Conservation (phyloP, 2,888 invertebrate species). For the Sinelater perroti region DNA sequence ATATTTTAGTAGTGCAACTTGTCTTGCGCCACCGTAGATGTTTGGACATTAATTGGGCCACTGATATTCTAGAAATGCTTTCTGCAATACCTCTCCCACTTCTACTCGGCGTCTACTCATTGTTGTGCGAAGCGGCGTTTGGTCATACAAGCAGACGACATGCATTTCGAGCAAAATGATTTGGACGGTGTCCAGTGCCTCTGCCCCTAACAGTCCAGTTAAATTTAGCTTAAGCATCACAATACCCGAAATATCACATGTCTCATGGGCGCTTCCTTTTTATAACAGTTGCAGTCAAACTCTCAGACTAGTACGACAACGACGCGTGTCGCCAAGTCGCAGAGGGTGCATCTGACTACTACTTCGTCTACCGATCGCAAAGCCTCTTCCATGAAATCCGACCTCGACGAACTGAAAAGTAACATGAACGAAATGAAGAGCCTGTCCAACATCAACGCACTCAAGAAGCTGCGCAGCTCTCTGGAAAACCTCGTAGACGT, state of each 20-base stretch:
- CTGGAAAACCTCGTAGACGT: slow-evolving; percentile 83
- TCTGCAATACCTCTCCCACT: too few species aligned
- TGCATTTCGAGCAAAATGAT: slow-evolving; percentile 16
- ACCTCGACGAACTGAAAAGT: slow-evolving; percentile 80
- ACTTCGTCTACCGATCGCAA: slow-evolving; percentile 74
- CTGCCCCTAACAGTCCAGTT: slow-evolving; percentile 18
- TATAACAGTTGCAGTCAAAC: slow-evolving; percentile 62
- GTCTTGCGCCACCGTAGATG: background rate
- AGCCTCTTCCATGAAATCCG: slow-evolving; percentile 83
- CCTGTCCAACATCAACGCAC: slow-evolving; percentile 56
- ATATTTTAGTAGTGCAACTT: too few species aligned
- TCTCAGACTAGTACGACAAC: slow-evolving; percentile 69
- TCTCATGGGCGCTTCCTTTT: slow-evolving; percentile 41
- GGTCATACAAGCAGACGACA: slow-evolving; percentile 1
- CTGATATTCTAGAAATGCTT: too few species aligned
- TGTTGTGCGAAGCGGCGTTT: slow-evolving; percentile 11
- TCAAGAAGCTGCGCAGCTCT: slow-evolving; percentile 68
- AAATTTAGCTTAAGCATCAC: slow-evolving; percentile 41
- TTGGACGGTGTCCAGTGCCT: slow-evolving; percentile 31
- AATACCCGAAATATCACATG: slow-evolving; percentile 45
- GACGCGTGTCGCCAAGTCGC: slow-evolving; percentile 57
- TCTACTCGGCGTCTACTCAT: background rate
- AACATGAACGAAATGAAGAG: slow-evolving; percentile 90
- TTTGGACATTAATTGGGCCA: slow-evolving; percentile 5
- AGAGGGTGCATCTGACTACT: slow-evolving; percentile 60